Evolutionary conservation across 2,888 invertebrate genomes (phyloP), one percentile per base, ranked within the genome.

Genomic region (Ypsolopha scabrella): DNA sequence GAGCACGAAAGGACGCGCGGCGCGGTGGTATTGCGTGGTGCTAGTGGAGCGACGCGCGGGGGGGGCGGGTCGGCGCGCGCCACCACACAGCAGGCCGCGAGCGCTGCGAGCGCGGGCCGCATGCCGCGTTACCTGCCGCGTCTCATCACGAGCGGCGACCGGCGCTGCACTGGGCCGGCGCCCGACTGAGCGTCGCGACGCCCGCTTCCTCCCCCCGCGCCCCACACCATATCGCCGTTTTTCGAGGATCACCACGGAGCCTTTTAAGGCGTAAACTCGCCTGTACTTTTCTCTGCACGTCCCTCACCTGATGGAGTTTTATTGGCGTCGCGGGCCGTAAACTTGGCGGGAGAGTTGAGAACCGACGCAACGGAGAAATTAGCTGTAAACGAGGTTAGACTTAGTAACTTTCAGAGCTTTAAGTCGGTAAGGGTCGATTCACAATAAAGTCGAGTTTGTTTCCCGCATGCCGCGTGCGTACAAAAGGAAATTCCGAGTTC

Each of bases 1-100:
- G 89, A 88, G 87, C 99, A 99, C 61, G 71, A 68, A 59, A 82
- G 77, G 55, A 75, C 67, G 62, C 73, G 83, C 55, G 66, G 68
- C 58, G 74, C 65, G 70, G 80, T 79, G 70, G 65, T 62, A 68
- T 79, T 80, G 71, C 67, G 73, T 66, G 76, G 63, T 57, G 69
- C 69, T 66, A 24, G 24, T 24, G 71, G 75, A 68, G 73, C 71
- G 61, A 75, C 63, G 61, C 77, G 76, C 60, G 76, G 62, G 24
- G 24, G 24, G 61, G 77, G 77, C 60, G 67, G 72, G 70, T 76
- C 78, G 68, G 79, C 82, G 78, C 72, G 76, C 62, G 72, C 77
- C 69, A 72, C 75, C 74, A 71, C 79, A 75, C 78, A 75, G 70
- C 76, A 80, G 61, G 75, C 81, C 76, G 80, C 82, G 73, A 81